phyloP scores from a whole-genome alignment of 2,113 vertebrate species.

The Scopus umbretta region DNA sequence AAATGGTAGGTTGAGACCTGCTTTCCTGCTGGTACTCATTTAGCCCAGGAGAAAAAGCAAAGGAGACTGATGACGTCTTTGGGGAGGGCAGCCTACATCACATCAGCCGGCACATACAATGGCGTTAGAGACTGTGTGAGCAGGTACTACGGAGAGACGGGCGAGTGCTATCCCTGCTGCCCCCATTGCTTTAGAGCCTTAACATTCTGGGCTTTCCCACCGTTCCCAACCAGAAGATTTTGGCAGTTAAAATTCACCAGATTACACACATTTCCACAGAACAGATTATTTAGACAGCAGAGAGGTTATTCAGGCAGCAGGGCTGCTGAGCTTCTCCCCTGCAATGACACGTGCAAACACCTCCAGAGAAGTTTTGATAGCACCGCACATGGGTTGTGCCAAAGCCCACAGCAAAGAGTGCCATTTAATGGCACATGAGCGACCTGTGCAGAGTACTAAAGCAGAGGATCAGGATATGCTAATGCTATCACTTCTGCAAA shows the following conservation, averaged over 20 bases:
- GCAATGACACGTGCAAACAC: background rate
- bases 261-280: background rate
- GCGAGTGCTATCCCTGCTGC: rapidly evolving
- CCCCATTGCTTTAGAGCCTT: background rate
- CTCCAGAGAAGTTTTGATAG: background rate
- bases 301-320: background rate
- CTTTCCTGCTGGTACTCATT: background rate
- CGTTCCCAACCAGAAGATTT: background rate
- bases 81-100: background rate
- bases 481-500: slow-evolving; percentile 5
- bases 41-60: background rate
- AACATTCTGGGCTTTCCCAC: background rate
- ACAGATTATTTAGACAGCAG: background rate
- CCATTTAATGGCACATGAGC: background rate
- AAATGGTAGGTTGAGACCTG: background rate
- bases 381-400: background rate
- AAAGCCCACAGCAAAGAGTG: background rate
- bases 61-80: background rate
- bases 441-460: background rate
- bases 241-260: background rate
- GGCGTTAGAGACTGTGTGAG: rapidly evolving
- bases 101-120: rapidly evolving
- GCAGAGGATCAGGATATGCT: background rate
- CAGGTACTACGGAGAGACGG: background rate
- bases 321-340: background rate